These are phyloP conservation scores for Nycticorax nycticorax DNA, from an alignment of 2,113 vertebrate genomes.

Conservation along the genomic window DNA sequence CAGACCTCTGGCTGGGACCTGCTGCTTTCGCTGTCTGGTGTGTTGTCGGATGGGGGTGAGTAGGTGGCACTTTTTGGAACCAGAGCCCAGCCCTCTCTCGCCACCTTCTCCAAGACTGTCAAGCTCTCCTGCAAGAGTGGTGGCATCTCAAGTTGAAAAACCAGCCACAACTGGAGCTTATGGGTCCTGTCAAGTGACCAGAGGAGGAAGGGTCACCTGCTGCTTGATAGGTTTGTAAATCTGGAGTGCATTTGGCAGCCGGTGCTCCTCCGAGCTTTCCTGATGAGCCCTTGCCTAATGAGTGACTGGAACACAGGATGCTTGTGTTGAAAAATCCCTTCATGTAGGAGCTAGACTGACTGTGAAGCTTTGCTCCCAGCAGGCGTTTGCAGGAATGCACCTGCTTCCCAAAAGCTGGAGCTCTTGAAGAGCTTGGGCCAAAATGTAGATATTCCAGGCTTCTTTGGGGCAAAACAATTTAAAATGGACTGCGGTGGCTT, in stretches of 20 bases:
- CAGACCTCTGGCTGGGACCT: background rate
- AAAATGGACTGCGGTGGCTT: background rate
- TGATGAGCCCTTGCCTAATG: background rate
- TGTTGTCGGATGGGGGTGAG: no score
- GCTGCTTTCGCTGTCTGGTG: background rate
- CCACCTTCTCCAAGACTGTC: no score
- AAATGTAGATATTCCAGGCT: background rate
- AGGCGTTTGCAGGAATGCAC: background rate
- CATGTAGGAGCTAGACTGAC: fast-evolving
- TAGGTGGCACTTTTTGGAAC: background rate
- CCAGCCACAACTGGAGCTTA: background rate
- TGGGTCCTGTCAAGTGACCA: background rate
- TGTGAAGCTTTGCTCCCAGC: background rate
- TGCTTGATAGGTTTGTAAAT: background rate
- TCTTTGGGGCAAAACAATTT: background rate
- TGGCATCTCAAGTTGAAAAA: background rate
- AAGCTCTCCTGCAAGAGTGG: background rate
- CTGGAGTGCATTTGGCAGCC: background rate
- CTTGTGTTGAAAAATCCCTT: background rate
- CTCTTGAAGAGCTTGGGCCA: background rate
- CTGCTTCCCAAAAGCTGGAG: background rate
- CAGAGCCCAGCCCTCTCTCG: background rate
- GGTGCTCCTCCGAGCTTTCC: background rate
- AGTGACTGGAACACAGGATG: background rate
- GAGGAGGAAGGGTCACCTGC: background rate